Evolutionary conservation across 2,797 vertebrate genomes (phyloP).

Genomic region (Cossypha caffra): DNA sequence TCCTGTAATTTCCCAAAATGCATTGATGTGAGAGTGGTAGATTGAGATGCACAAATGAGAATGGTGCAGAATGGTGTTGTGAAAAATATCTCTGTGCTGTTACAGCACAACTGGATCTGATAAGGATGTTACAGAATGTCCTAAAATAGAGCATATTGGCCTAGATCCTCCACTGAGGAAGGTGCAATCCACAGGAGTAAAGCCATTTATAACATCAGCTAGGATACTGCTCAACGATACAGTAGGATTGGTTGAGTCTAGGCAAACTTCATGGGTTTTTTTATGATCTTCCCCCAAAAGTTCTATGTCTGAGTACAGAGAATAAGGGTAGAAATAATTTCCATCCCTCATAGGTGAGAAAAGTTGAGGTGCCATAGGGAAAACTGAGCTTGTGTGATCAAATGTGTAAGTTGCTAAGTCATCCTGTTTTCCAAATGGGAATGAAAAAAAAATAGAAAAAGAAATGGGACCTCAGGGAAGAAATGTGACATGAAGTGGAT

Average conservation of each 20-base stretch:
- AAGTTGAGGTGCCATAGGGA: background rate
- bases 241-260: background rate
- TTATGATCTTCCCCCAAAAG: background rate
- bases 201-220: background rate
- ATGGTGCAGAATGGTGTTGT: too few species aligned
- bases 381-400: background rate
- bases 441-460: background rate
- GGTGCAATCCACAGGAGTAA: background rate
- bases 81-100: background rate
- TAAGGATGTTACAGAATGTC: background rate
- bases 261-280: background rate
- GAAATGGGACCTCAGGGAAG: background rate
- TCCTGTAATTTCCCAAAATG: background rate
- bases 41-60: background rate
- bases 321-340: background rate
- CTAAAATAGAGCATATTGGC: background rate
- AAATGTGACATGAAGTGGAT: background rate
- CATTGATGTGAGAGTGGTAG: background rate
- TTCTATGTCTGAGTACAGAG: background rate
- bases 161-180: background rate
- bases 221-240: background rate
- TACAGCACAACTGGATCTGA: background rate
- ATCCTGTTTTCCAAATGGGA: background rate
- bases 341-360: background rate
- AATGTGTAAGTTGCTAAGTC: background rate